A percentile compares a stretch with the other conserved stretches of the same genome.
These are phyloP conservation scores for Drosophila pectinifera DNA, from an alignment of 1,140 invertebrate species.

Conservation along the genomic window DNA sequence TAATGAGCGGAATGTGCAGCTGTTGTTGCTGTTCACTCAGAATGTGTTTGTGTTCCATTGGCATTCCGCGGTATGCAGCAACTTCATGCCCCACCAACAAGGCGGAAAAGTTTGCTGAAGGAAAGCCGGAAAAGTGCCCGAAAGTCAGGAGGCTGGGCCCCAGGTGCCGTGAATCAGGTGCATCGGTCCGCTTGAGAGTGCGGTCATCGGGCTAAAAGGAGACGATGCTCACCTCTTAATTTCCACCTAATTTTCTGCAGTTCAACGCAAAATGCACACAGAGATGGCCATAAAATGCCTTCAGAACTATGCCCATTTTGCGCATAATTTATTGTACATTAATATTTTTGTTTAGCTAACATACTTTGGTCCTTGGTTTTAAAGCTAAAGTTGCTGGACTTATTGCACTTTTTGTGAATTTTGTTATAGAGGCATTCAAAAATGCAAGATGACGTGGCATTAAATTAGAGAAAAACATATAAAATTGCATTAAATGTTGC, in stretches of 20 bases:
- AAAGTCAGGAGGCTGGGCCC: not conserved
- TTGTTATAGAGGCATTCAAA: not conserved
- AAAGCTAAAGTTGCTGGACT: not conserved
- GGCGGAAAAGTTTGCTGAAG: slow-evolving; percentile 4
- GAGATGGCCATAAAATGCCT: not conserved
- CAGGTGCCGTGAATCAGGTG: not conserved
- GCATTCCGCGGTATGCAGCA: slow-evolving; percentile 5
- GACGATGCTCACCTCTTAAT: slow-evolving; percentile 1
- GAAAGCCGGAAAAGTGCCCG: slow-evolving; percentile 6
- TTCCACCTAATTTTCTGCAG: not conserved
- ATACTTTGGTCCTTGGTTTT: not conserved
- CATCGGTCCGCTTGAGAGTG: slow-evolving; percentile 1
- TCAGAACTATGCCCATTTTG: not conserved
- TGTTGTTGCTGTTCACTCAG: slow-evolving; percentile 14
- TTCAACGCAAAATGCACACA: not conserved
- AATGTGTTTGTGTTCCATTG: slow-evolving; percentile 16
- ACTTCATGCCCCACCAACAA: slow-evolving; percentile 4
- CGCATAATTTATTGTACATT: not conserved
- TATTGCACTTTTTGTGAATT: not conserved
- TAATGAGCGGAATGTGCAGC: slow-evolving; percentile 21
- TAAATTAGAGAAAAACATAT: not conserved
- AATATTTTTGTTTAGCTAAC: slow-evolving; percentile 9
- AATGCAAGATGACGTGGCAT: not conserved
- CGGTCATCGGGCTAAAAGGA: slow-evolving; percentile 4
- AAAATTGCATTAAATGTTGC: not conserved